Evolutionary conservation across 2,888 invertebrate genomes (phyloP).

Genomic region (Iphiclides podalirius): DNA sequence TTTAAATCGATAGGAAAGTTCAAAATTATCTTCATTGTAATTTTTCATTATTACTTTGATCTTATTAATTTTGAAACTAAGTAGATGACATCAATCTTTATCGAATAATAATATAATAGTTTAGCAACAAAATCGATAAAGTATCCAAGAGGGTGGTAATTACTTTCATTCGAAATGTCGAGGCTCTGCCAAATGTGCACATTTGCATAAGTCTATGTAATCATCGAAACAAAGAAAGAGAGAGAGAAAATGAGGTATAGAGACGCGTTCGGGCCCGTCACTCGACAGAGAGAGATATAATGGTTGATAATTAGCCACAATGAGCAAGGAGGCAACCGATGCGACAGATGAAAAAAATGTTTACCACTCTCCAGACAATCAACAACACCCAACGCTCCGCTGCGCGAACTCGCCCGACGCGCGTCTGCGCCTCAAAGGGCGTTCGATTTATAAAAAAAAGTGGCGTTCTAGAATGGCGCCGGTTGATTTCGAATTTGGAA

Average conservation of each 20-base stretch:
- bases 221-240: constrained; percentile 3
- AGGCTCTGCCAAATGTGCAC: constrained; percentile 17
- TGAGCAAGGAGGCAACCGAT: constrained; percentile 20
- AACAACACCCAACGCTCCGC: constrained; percentile 35
- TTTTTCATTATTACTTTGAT: no score
- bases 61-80: no score
- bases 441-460: not conserved
- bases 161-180: constrained; percentile 19
- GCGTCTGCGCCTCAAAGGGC: not conserved
- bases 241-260: not conserved
- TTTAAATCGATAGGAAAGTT: no score
- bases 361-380: constrained; percentile 35
- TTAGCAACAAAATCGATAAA: constrained; percentile 24
- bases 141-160: constrained; percentile 30
- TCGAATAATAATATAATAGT: constrained; percentile 7
- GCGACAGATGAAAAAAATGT: constrained; percentile 22
- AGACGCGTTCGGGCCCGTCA: constrained; percentile 4
- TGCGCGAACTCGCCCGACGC: constrained; percentile 26
- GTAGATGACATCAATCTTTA: constrained; percentile 43
- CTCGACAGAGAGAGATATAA: constrained; percentile 5
- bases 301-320: constrained; percentile 23
- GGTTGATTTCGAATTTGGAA: no score
- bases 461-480: no score
- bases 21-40: no score
- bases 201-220: not conserved